Conservation (phyloP, 2,888 invertebrate species). For the Teleiodes luculella region DNA sequence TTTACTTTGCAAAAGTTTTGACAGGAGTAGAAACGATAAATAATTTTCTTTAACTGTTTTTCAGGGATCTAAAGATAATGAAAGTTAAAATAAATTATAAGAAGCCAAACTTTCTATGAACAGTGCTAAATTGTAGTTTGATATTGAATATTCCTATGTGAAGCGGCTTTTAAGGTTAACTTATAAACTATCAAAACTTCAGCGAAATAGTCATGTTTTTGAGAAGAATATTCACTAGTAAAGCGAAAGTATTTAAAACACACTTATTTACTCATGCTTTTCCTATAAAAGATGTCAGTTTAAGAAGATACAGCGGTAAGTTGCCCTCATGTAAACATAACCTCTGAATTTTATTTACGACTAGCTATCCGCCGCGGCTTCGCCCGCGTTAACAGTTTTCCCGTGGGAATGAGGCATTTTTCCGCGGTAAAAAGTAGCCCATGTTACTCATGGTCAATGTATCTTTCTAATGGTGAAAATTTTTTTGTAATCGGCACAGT, state of each 20-base stretch:
- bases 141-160: not conserved
- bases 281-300: not conserved
- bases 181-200: not conserved
- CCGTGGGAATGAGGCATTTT: too few relatives aligned
- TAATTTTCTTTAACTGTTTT: not conserved
- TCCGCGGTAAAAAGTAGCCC: too few relatives aligned
- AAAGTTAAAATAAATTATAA: too few relatives aligned
- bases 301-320: constrained; percentile 9
- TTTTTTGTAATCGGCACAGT: too few relatives aligned
- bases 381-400: too few relatives aligned
- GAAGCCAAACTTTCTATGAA: too few relatives aligned
- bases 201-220: constrained; percentile 11
- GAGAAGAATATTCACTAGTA: not conserved
- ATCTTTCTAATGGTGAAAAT: too few relatives aligned
- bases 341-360: constrained; percentile 1
- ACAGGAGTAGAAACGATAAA: not conserved
- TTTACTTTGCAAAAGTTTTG: constrained; percentile 1
- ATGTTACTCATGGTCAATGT: too few relatives aligned
- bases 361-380: too few relatives aligned
- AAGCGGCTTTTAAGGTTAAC: not conserved
- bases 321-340: constrained; percentile 11
- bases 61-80: not conserved
- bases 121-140: too few relatives aligned
- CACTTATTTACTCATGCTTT: not conserved
- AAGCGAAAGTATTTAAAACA: constrained; percentile 4